Percentiles rank a stretch among this genome's conserved stretches.
Conservation (phyloP, 1,140 invertebrate genomes). For the Sarcophaga peregrina region DNA sequence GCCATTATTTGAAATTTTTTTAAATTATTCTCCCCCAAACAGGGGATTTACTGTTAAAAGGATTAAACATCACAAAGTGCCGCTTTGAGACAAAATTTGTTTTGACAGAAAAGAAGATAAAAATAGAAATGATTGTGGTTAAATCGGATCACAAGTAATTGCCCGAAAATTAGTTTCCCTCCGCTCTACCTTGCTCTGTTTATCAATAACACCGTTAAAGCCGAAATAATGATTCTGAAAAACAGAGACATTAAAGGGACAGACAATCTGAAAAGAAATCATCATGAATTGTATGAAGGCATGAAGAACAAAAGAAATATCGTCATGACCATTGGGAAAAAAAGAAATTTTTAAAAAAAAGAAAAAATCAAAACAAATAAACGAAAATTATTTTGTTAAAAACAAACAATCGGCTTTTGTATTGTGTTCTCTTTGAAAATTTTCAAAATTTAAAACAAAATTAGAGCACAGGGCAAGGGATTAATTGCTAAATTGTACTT, state of each 20-base stretch:
- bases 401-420: background rate
- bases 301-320: background rate
- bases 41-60: background rate
- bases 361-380: slow-evolving; percentile 18
- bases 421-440: background rate
- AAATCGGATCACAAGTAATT: slow-evolving; percentile 36
- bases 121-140: slow-evolving; percentile 36
- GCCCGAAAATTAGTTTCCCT: slow-evolving; percentile 32
- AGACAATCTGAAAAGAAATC: background rate
- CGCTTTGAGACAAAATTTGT: slow-evolving; percentile 22
- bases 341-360: background rate
- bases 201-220: background rate
- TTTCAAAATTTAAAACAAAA: slow-evolving; percentile 24
- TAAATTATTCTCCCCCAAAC: too few species aligned
- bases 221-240: background rate
- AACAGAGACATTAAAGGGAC: background rate
- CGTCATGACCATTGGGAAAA: background rate
- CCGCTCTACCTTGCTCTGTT: background rate
- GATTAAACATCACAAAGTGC: slow-evolving; percentile 27
- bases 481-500: slow-evolving; percentile 35
- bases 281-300: background rate
- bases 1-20: too few species aligned
- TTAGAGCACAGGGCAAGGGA: slow-evolving; percentile 22
- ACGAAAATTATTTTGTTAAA: background rate
- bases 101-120: slow-evolving; percentile 30